Conservation (phyloP, 1,140 invertebrate species). For the Drosophila yakuba region DNA sequence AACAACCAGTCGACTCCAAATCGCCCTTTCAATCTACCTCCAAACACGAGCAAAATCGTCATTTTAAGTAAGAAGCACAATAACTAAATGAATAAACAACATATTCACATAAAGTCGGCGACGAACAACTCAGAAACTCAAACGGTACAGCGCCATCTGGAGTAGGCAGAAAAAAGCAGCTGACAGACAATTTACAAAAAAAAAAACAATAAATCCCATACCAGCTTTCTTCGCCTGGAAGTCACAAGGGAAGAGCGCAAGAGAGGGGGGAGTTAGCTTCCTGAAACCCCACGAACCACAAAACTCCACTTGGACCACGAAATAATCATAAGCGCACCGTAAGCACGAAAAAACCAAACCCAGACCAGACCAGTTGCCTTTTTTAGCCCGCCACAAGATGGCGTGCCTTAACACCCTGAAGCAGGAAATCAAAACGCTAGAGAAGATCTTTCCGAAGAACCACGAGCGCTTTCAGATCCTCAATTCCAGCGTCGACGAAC, state of each 20-base stretch:
- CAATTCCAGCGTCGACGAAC: constrained; percentile 98
- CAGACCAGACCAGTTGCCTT: constrained; percentile 55
- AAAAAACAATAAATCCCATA: constrained; percentile 5
- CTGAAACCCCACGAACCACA: constrained; percentile 11
- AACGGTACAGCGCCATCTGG: constrained; percentile 41
- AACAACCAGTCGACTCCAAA: constrained; percentile 19
- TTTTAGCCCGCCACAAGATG: constrained; percentile 87
- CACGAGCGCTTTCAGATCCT: constrained; percentile 99
- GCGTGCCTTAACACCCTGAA: constrained; percentile 99
- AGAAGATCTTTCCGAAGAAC: constrained; percentile 96
- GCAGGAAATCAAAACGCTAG: constrained; percentile 98
- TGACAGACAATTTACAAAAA: constrained; percentile 10
- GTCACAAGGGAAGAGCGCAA: background rate
- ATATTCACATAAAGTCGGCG: constrained; percentile 9
- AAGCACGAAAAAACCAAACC: constrained; percentile 18
- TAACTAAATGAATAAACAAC: constrained; percentile 9
- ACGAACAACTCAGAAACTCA: constrained; percentile 17
- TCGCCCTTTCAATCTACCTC: constrained; percentile 43
- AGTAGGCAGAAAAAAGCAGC: constrained; percentile 32
- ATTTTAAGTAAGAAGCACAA: constrained; percentile 20
- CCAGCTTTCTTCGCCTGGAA: constrained; percentile 22
- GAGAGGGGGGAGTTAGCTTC: constrained; percentile 25
- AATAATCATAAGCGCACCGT: constrained; percentile 15
- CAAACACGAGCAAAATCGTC: constrained; percentile 19
- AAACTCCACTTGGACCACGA: constrained; percentile 24